phyloP scores from a whole-genome alignment of 2,113 vertebrate genomes.

The Pluvianellus socialis region DNA sequence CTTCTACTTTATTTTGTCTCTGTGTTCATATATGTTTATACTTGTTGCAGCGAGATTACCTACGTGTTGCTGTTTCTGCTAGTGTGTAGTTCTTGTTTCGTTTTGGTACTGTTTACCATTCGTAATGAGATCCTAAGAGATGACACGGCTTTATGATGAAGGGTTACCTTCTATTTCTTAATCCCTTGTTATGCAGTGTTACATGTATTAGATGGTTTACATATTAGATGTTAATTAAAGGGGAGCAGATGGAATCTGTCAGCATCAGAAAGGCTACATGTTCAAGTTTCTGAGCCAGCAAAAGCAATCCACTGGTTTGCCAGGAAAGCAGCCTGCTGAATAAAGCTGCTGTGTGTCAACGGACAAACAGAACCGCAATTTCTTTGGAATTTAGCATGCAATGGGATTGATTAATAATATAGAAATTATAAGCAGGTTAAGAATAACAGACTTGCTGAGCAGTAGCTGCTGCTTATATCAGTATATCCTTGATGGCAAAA shows the following conservation, averaged over 20 bases:
- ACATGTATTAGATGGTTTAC: conserved; percentile 65
- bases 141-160: conserved; percentile 32
- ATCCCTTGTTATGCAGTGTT: conserved; percentile 63
- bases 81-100: not conserved
- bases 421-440: not conserved
- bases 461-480: not conserved
- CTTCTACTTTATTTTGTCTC: not conserved
- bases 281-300: conserved; percentile 21
- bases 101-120: not conserved
- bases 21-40: not conserved
- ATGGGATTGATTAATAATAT: not conserved
- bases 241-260: conserved; percentile 71
- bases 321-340: not conserved
- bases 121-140: conserved; percentile 11
- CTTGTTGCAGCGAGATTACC: not conserved
- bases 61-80: not conserved
- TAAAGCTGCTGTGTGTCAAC: not conserved
- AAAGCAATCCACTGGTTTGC: not conserved
- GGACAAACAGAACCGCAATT: not conserved
- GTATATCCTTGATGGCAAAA: not conserved
- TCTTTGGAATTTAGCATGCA: not conserved
- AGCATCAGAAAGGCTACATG: conserved; percentile 42
- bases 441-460: not conserved
- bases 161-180: conserved; percentile 64
- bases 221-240: conserved; percentile 69